Evolutionary conservation across 2,888 invertebrate genomes (phyloP), one percentile per base, ranked within the genome.

Genomic region (Drosophila putrida): DNA sequence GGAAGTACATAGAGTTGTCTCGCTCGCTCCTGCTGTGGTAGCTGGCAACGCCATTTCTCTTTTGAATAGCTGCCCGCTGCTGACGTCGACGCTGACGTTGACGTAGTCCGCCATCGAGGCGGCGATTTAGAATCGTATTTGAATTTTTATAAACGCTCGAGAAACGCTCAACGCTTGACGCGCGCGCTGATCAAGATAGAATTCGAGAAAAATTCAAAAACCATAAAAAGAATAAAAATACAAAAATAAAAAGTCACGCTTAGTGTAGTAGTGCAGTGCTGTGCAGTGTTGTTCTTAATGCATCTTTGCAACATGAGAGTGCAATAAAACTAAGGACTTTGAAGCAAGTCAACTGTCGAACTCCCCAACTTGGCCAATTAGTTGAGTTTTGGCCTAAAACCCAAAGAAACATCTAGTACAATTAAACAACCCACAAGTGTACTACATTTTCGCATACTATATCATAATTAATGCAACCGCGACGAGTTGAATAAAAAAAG

Each of bases 141-240:
- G 89, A 90, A 90, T 90, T 89, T 90, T 90, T 90, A 91, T 90
- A 91, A 90, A 90, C 90, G 88, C 89, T 79, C 82, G 85, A 87
- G 88, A 74, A 88, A 87, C 85, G 80, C 78, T 85, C 64, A 66
- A 87, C 82, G 89, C 74, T 78, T 87, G 87, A 84, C 84, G 83
- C 88, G 89, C 82, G 85, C 89, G 88, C 79, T 75, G 62, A 20
- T 31, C 47, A 39, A 49, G 5, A 13, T 13, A 59, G 28, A 50
- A 59, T 25, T 31, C 9, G 8, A 39, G 25, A 20, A 44, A 9
- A 13, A 11, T 13, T n/a, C 15, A 35, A 33, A 9, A 25, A 1
- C 4, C 33, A 20, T 9, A 8, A 39, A 31, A 33, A 13, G 20
- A 70, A 27, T 5, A 54, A 51, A 36, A 57, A 36, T 44, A 43